These are phyloP conservation scores for Poecilia picta DNA, from an alignment of 2,797 vertebrate species.

Conservation along the genomic window DNA sequence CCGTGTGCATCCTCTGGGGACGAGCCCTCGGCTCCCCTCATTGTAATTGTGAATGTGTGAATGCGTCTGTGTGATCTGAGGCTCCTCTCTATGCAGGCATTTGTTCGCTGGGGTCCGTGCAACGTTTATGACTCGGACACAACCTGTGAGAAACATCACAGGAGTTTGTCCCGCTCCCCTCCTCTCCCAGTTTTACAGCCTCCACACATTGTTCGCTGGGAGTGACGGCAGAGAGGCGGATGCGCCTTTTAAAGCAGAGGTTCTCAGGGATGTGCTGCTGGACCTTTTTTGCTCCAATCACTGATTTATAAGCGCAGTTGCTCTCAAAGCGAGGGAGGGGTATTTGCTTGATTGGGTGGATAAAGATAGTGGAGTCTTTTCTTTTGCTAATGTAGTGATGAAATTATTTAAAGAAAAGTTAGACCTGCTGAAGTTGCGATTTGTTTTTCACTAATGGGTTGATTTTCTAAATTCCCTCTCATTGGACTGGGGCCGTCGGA, in stretches of 20 bases:
- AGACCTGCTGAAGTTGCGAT: constrained; percentile 9
- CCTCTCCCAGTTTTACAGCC: constrained; percentile 51
- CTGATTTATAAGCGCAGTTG: constrained; percentile 41
- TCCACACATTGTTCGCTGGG: constrained; percentile 52
- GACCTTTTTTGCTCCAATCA: constrained; percentile 18
- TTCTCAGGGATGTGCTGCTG: constrained; percentile 52
- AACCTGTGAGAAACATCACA: constrained; percentile 75
- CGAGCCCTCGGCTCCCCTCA: constrained; percentile 52
- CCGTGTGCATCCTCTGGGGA: constrained; percentile 58
- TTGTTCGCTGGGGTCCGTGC: constrained; percentile 29
- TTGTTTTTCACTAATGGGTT: no score
- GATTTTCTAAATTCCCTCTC: background rate
- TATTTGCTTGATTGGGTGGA: constrained; percentile 18
- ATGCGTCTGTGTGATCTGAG: constrained; percentile 53
- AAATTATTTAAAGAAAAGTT: constrained; percentile 14
- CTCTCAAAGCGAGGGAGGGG: constrained; percentile 24
- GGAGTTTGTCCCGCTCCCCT: constrained; percentile 18
- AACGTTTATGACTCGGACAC: constrained; percentile 54
- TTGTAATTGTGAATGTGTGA: constrained; percentile 71
- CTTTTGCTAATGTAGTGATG: constrained; percentile 6
- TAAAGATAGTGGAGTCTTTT: constrained; percentile 38
- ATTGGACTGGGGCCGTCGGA: background rate
- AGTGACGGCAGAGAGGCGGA: constrained; percentile 36
- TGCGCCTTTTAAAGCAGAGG: constrained; percentile 41
- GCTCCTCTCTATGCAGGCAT: constrained; percentile 42